phyloP scores from a whole-genome alignment of 2,797 vertebrate genomes.

The Tachyglossus aculeatus region DNA sequence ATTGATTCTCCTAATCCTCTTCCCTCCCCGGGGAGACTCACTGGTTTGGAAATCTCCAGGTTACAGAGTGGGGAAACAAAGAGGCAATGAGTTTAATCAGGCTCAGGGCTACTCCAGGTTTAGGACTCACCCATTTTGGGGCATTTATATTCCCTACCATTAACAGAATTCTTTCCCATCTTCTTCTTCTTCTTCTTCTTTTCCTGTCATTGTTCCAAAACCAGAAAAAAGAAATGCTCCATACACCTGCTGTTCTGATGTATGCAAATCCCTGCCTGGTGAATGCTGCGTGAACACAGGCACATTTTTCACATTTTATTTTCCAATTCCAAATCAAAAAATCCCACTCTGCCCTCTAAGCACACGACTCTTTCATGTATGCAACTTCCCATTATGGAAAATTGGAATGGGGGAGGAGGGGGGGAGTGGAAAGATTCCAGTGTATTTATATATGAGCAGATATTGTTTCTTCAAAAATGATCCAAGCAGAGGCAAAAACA shows the following conservation, averaged over 20 bases:
- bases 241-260: conserved; percentile 54
- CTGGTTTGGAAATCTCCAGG: no score
- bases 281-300: neutral
- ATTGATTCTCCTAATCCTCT: no score
- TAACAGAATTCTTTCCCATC: conserved; percentile 39
- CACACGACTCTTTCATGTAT: conserved; percentile 71
- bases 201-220: conserved; percentile 56
- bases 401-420: conserved; percentile 71
- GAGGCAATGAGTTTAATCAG: no score
- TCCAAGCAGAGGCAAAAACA: neutral
- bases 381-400: conserved; percentile 71
- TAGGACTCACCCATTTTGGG: no score
- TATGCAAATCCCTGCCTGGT: conserved; percentile 73
- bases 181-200: conserved; percentile 52
- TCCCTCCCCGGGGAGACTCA: no score
- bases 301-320: conserved; percentile 23
- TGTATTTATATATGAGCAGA: conserved; percentile 72
- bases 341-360: conserved; percentile 71
- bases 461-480: neutral
- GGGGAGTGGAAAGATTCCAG: conserved; percentile 66
- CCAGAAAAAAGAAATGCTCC: conserved; percentile 56
- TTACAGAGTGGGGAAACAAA: no score
- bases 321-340: conserved; percentile 74
- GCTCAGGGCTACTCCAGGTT: no score
- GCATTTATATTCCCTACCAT: no score